These are phyloP conservation scores for Alviniconcha marisindica DNA, from an alignment of 1,140 invertebrate genomes.

Conservation along the genomic window DNA sequence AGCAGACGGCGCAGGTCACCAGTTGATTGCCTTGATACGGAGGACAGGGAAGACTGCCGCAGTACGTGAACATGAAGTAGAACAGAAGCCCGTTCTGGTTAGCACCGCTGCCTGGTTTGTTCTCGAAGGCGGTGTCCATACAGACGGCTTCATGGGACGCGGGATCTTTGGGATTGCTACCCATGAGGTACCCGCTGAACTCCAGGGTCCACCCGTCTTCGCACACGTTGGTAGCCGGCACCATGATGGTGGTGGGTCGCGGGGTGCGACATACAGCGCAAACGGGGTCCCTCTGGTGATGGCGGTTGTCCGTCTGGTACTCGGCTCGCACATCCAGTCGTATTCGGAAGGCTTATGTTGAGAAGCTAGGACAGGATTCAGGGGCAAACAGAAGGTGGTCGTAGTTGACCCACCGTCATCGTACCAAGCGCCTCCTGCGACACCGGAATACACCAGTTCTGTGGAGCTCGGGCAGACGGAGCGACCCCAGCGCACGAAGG, in stretches of 20 bases:
- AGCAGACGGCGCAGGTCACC: no score
- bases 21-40: no score
- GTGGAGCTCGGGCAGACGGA: background rate
- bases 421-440: background rate
- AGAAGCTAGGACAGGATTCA: background rate
- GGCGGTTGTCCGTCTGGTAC: background rate
- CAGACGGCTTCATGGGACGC: background rate
- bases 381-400: background rate
- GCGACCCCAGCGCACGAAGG: slow-evolving; percentile 23
- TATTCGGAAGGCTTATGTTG: background rate
- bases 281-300: slow-evolving; percentile 15
- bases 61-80: no score
- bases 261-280: slow-evolving; percentile 22
- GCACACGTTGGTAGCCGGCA: background rate
- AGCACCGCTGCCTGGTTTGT: background rate
- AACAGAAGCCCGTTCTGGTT: no score
- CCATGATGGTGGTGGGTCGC: slow-evolving; percentile 8
- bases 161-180: background rate
- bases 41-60: no score
- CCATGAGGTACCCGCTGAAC: slow-evolving; percentile 34
- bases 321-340: slow-evolving; percentile 2
- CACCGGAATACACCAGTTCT: slow-evolving; percentile 1
- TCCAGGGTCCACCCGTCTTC: background rate
- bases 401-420: background rate
- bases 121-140: slow-evolving; percentile 15